Conservation (phyloP, 2,113 vertebrate genomes). For the zebrafish (Danio rerio) region GRCz12tu NC_133176.1:421001-421500, state of each 20-base stretch:
- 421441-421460: slow-evolving; percentile 83
- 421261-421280: too few relatives aligned
- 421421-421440: slow-evolving; percentile 69
- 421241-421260: too few relatives aligned
- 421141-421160: too few relatives aligned
- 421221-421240: too few relatives aligned
- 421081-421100: slow-evolving; percentile 60
- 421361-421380: slow-evolving; percentile 62
- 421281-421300: too few relatives aligned
- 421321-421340: not conserved
- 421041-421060: slow-evolving; percentile 80
- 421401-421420: slow-evolving; percentile 67
- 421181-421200: too few relatives aligned
- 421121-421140: too few relatives aligned
- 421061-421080: slow-evolving; percentile 75
- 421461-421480: slow-evolving; percentile 87
- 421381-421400: slow-evolving; percentile 82
- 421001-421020: slow-evolving; percentile 71
- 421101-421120: slow-evolving; percentile 68
- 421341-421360: slow-evolving; percentile 68
- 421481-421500: slow-evolving; percentile 71
- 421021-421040: slow-evolving; percentile 82
- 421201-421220: too few relatives aligned
- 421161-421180: too few relatives aligned
- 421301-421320: not conserved